These are phyloP conservation scores for Empidonax traillii DNA, from an alignment of 2,113 vertebrate genomes.

Conservation along the genomic window DNA sequence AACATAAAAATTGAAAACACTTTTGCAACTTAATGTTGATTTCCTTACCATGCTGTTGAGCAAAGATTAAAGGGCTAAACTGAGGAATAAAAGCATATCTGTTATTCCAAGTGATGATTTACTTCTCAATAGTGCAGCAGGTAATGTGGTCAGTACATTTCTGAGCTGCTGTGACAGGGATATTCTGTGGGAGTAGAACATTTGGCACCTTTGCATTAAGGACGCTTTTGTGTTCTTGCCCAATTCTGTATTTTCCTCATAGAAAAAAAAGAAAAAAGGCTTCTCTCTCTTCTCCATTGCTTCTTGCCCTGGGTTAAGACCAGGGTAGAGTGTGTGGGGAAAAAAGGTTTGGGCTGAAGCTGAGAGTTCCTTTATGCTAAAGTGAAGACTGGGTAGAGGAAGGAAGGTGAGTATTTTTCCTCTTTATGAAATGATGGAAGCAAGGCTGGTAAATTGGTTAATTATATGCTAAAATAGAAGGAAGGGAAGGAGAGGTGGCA, in stretches of 20 bases:
- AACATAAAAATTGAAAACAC: not conserved
- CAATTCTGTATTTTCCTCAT: not conserved
- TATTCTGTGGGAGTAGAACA: not conserved
- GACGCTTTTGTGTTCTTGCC: not conserved
- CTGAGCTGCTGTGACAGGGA: not conserved
- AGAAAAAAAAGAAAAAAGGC: not conserved
- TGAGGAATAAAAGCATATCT: not conserved
- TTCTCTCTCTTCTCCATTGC: not conserved
- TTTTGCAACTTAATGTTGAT: not conserved
- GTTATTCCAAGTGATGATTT: not conserved
- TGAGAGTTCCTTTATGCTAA: not conserved
- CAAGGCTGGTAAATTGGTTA: not conserved
- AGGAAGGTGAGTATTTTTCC: not conserved
- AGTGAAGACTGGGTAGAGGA: not conserved
- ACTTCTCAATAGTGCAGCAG: not conserved
- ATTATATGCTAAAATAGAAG: not conserved
- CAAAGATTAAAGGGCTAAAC: not conserved
- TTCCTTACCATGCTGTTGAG: not conserved
- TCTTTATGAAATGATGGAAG: not conserved
- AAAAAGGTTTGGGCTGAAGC: not conserved
- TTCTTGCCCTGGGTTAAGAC: not conserved
- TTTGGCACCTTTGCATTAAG: not conserved
- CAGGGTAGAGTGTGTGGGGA: not conserved
- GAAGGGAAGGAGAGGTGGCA: not conserved
- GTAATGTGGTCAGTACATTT: not conserved